These are phyloP conservation scores for Euspilapteryx auroguttella DNA, from an alignment of 2,888 invertebrate species.

Conservation along the genomic window DNA sequence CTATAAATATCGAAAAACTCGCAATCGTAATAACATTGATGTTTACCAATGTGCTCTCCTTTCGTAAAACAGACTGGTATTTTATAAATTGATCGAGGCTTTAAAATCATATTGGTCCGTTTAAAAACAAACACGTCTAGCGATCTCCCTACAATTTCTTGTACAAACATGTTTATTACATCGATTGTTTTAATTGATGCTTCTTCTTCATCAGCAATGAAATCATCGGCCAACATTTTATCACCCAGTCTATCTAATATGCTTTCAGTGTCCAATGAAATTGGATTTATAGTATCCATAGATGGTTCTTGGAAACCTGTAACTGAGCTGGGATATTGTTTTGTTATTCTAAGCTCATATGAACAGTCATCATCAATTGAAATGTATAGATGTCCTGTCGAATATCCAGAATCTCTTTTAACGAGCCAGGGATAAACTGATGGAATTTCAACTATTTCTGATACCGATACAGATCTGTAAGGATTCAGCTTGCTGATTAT, in stretches of 20 bases:
- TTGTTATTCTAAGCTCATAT: slow-evolving; percentile 24
- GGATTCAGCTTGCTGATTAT: slow-evolving; percentile 13
- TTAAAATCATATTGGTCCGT: slow-evolving; percentile 18
- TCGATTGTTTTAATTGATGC: slow-evolving; percentile 12
- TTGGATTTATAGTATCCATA: too few relatives aligned
- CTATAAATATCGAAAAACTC: slow-evolving; percentile 19
- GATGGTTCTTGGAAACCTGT: slow-evolving; percentile 6
- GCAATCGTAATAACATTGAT: slow-evolving; percentile 30
- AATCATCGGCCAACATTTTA: not conserved
- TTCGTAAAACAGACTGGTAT: slow-evolving; percentile 26
- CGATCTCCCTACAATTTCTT: slow-evolving; percentile 18
- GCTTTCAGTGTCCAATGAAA: too few relatives aligned
- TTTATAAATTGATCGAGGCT: slow-evolving; percentile 14
- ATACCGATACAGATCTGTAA: slow-evolving; percentile 11
- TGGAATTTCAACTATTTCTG: slow-evolving; percentile 20
- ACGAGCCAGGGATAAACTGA: slow-evolving; percentile 34
- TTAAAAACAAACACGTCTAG: slow-evolving; percentile 29
- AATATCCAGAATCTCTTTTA: slow-evolving; percentile 16
- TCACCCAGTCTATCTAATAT: not conserved
- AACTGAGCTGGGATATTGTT: slow-evolving; percentile 15
- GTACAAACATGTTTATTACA: slow-evolving; percentile 14
- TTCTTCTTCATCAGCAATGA: not conserved
- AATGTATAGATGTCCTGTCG: slow-evolving; percentile 18
- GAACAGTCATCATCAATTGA: slow-evolving; percentile 14
- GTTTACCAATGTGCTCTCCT: slow-evolving; percentile 26